These are phyloP conservation scores for Bradysia coprophila DNA, from an alignment of 1,140 invertebrate genomes.

Conservation along the genomic window DNA sequence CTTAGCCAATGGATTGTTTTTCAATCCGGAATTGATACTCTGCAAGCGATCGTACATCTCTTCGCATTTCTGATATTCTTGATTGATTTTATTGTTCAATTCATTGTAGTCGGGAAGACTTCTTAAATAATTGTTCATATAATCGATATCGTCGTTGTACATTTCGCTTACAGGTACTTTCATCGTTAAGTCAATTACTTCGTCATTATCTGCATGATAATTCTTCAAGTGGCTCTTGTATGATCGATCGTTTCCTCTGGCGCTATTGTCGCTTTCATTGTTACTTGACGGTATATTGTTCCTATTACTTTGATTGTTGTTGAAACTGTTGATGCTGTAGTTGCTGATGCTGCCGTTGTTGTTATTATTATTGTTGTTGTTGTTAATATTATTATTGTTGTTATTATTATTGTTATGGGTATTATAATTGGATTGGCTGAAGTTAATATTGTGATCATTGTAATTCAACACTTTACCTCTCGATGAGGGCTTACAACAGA, in stretches of 20 bases:
- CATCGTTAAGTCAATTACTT: conserved; percentile 3
- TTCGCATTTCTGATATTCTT: conserved; percentile 22
- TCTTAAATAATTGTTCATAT: conserved; percentile 24
- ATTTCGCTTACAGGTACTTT: conserved; percentile 9
- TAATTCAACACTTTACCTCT: too few relatives aligned
- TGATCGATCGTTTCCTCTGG: not conserved
- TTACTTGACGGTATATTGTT: too few relatives aligned
- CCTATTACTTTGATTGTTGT: too few relatives aligned
- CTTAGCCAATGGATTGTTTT: conserved; percentile 11
- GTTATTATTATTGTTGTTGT: too few relatives aligned
- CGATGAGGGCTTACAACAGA: too few relatives aligned
- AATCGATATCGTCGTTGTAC: conserved; percentile 23
- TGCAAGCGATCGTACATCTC: conserved; percentile 17
- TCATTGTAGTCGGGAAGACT: conserved; percentile 23
- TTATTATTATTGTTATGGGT: too few relatives aligned
- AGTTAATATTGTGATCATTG: too few relatives aligned
- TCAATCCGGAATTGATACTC: conserved; percentile 2
- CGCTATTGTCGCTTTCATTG: not conserved
- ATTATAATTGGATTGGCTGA: too few relatives aligned
- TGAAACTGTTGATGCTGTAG: not conserved
- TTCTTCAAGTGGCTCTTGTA: not conserved
- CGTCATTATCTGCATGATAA: not conserved
- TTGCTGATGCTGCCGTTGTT: not conserved
- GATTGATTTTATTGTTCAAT: conserved; percentile 18
- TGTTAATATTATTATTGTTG: too few relatives aligned